A percentile compares a stretch with the other conserved stretches of the same genome.
Evolutionary conservation across 2,797 vertebrate species (phyloP).

Genomic region (Enteromius trimaculatus): DNA sequence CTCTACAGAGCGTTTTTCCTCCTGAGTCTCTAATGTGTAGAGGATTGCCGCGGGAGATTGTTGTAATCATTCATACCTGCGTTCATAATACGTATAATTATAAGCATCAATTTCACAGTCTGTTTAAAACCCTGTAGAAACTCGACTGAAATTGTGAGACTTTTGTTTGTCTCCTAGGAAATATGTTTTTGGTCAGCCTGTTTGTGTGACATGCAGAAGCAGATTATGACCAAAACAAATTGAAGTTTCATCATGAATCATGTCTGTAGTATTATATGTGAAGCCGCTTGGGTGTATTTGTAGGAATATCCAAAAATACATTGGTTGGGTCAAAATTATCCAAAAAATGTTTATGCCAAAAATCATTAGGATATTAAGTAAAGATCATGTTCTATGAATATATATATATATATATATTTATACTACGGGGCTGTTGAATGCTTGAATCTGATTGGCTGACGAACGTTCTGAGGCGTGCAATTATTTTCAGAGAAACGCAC

Average conservation of each 20-base stretch:
- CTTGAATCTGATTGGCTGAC: too few relatives aligned
- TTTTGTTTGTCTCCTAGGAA: constrained; percentile 6
- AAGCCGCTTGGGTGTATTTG: too few relatives aligned
- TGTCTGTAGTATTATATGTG: background rate
- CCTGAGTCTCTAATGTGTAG: constrained; percentile 32
- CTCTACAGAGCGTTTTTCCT: constrained; percentile 21
- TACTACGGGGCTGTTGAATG: too few relatives aligned
- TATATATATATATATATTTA: too few relatives aligned
- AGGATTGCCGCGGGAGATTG: constrained; percentile 42
- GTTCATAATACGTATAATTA: constrained; percentile 37
- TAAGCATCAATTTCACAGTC: constrained; percentile 32
- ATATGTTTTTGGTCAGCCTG: background rate
- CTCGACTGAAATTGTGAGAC: background rate
- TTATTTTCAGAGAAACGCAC: too few relatives aligned
- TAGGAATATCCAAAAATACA: too few relatives aligned
- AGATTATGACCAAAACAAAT: constrained; percentile 1
- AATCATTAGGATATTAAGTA: too few relatives aligned
- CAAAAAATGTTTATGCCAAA: too few relatives aligned
- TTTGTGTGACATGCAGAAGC: background rate
- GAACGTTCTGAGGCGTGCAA: too few relatives aligned
- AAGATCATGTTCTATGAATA: too few relatives aligned
- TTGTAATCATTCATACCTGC: constrained; percentile 23
- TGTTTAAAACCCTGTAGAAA: constrained; percentile 14
- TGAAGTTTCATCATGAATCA: background rate
- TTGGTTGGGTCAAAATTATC: too few relatives aligned